phyloP scores from a whole-genome alignment of 1,140 invertebrate species.

The Drosophila bipectinata region DNA sequence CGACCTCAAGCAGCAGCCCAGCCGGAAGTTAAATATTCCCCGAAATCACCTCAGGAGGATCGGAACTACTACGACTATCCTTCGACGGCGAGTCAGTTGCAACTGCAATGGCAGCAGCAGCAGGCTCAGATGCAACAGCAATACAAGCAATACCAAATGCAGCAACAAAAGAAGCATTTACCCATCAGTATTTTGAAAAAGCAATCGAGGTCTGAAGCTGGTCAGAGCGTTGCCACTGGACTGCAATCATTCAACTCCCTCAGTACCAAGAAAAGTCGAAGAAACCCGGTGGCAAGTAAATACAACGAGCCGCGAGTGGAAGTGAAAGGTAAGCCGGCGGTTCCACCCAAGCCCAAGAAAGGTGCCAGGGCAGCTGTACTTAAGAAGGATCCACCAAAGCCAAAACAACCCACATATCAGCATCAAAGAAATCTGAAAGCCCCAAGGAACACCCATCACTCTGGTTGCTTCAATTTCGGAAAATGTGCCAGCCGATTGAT shows the following conservation, averaged over 20 bases:
- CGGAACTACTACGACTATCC: background rate
- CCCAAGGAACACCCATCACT: background rate
- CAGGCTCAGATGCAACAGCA: slow-evolving; percentile 6
- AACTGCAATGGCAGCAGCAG: slow-evolving; percentile 13
- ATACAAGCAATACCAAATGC: slow-evolving; percentile 8
- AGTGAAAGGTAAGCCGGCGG: slow-evolving; percentile 4
- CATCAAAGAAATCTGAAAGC: background rate
- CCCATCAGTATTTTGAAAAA: slow-evolving; percentile 34
- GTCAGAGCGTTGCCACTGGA: background rate
- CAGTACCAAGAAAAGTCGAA: slow-evolving; percentile 3
- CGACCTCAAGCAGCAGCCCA: background rate
- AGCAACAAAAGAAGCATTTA: slow-evolving; percentile 2
- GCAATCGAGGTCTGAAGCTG: background rate
- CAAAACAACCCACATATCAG: slow-evolving; percentile 3
- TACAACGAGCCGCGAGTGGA: background rate
- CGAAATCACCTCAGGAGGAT: background rate
- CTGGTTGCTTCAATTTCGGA: slow-evolving; percentile 24
- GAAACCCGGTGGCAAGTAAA: no score
- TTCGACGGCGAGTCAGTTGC: background rate
- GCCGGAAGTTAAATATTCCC: background rate
- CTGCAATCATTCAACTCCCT: background rate
- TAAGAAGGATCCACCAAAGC: slow-evolving; percentile 7
- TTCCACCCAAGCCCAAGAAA: background rate
- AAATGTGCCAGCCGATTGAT: slow-evolving; percentile 21
- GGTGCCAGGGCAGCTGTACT: background rate